Base-by-base conservation (phyloP, 2,888 invertebrate species). In the Acrocyrtus sp. region DNA sequence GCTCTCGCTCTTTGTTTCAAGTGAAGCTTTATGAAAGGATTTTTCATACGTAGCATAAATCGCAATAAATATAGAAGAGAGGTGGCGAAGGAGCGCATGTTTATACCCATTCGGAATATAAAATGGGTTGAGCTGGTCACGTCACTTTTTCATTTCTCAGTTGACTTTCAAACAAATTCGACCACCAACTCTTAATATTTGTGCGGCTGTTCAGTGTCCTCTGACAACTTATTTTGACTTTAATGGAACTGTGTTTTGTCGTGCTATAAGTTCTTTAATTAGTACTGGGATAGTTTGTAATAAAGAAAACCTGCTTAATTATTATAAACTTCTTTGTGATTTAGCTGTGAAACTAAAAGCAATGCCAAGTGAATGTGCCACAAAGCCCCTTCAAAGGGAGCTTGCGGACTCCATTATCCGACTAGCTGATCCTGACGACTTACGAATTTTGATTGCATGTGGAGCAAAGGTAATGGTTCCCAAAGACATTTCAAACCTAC, bases 361-460 rank as follows among this genome's bases (percentile, higher is more conserved):
- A 45, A 80, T 80, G 80, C 80, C 78, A 15, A 70, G 74, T 50
- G 77, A 78, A 67, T 80, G 80, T 34, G 76, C 76, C 51, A 67
- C 74, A 6, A 77, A 80, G 61, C 79, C 80, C 39, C 67, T 94
- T 77, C 94, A 94, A 86, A 87, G 95, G 79, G 92, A 94, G 84
- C 86, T 96, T 79, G 95, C 95, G 0, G 96, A 96, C 86, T 92
- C 92, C 83, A 95, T 96, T 84, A 93, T 94, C 78, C 89, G 93
- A 62, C 91, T 93, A 89, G 92, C 93, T 50, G 91, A 94, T 0
- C 85, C 95, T 70, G 93, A 94, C 81, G 96, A 96, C 84, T 91
- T 96, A 72, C 86, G 94, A 57, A 92, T 95, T 73, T 86, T 95
- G 3, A 85, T 96, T 66, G 92, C 93, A 19, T 93, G 93, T 83